Percentiles rank a stretch among this genome's conserved stretches.
Conservation (phyloP, 2,797 vertebrate species). For the Microcaecilia unicolor region DNA sequence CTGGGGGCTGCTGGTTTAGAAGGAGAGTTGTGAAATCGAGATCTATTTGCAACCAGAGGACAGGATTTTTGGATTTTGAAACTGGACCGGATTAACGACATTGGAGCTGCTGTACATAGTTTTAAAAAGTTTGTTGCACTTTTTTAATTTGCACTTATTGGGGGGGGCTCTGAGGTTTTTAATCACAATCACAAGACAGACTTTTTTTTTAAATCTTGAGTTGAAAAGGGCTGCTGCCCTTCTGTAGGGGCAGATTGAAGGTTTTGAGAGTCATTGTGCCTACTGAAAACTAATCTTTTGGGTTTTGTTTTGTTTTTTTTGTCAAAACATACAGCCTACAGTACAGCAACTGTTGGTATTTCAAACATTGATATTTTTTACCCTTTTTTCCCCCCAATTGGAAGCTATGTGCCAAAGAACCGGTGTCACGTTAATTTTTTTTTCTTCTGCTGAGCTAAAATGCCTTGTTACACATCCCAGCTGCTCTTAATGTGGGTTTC, state of each 20-base stretch:
- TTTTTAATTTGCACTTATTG: constrained; percentile 95
- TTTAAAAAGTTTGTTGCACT: constrained; percentile 83
- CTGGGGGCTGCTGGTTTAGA: constrained; percentile 65
- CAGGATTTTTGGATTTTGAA: constrained; percentile 56
- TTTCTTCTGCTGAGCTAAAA: constrained; percentile 80
- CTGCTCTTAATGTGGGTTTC: constrained; percentile 95
- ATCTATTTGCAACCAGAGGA: constrained; percentile 52
- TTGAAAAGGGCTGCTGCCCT: constrained; percentile 59
- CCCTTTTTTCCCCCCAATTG: constrained; percentile 60
- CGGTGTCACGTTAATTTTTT: constrained; percentile 59
- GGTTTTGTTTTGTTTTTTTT: constrained; percentile 69
- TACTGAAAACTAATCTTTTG: constrained; percentile 47
- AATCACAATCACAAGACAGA: constrained; percentile 75
- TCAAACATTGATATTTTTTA: constrained; percentile 55
- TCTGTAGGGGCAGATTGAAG: constrained; percentile 51
- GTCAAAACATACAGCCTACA: constrained; percentile 66
- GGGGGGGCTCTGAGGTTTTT: constrained; percentile 91
- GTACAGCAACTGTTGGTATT: constrained; percentile 76
- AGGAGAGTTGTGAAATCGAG: constrained; percentile 52
- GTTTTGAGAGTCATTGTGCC: constrained; percentile 58
- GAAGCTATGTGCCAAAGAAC: constrained; percentile 96
- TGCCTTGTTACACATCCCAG: constrained; percentile 77
- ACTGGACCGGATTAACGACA: constrained; percentile 63
- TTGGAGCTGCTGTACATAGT: constrained; percentile 82
- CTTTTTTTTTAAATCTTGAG: constrained; percentile 80